A percentile compares a stretch with the other conserved stretches of the same genome.
Conservation (phyloP, 2,113 vertebrate genomes). For the Calidris pygmaea region DNA sequence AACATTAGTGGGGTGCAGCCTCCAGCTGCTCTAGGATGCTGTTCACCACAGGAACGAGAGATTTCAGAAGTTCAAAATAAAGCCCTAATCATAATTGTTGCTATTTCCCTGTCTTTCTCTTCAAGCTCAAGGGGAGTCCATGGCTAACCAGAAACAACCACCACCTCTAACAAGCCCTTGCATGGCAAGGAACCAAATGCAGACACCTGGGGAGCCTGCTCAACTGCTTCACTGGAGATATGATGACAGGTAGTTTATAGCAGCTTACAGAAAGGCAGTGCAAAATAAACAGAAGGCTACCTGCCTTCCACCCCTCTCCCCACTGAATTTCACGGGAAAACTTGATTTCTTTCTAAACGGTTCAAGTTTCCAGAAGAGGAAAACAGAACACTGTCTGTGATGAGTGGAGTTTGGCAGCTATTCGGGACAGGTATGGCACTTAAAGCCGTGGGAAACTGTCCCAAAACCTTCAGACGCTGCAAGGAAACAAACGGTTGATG, state of each 20-base stretch:
- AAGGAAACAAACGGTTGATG: not conserved
- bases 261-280: not conserved
- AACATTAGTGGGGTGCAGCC: not conserved
- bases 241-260: not conserved
- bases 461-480: not conserved
- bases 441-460: not conserved
- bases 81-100: not conserved
- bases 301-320: not conserved
- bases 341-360: not conserved
- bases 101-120: not conserved
- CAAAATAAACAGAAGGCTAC: constrained; percentile 10
- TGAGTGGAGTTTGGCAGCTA: constrained; percentile 29
- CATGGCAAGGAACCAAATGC: not conserved
- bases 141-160: constrained; percentile 17
- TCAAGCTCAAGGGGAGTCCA: not conserved
- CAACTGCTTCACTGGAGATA: not conserved
- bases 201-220: constrained; percentile 22
- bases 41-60: not conserved
- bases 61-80: not conserved
- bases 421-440: not conserved
- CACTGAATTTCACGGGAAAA: not conserved
- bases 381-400: not conserved
- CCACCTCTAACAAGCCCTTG: constrained; percentile 23
- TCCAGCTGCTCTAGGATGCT: not conserved
- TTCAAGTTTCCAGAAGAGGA: not conserved